Base-by-base conservation (phyloP, 2,888 invertebrate species). In the Bursaphelenchus okinawaensis region DNA sequence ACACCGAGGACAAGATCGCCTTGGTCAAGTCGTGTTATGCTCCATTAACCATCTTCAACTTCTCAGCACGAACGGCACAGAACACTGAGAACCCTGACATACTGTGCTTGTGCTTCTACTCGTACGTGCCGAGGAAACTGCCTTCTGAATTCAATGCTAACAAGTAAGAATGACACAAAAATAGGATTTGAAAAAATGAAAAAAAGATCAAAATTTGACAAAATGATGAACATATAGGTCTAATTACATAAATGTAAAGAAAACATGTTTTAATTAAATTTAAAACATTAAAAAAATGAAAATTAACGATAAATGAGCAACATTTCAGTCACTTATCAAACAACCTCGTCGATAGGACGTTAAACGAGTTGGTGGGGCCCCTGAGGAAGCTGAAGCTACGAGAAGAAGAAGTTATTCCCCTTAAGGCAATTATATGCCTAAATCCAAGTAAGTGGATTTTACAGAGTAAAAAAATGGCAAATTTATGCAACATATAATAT, bases 21-120 rank as follows among this genome's bases (percentile, higher is more conserved):
- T 50, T 20, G 24, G n/a, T 24, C 7, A 28, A 26, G 8, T 62
- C 71, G 9, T 80, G 80, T 65, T 81, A 80, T 62, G 77, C 78
- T 0, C 80, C 81, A 20, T 67, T 81, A 61, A 81, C 81, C 20
- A 79, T 81, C 61, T 81, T 81, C 74, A 81, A 81, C 65, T 78
- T 81, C 65, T 78, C 79, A 7, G 80, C 79, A 0, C 64, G 81
- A 23, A 81, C 81, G 20, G 81, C 79, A 16, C 78, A 79, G 66
- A 78, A 80, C 68, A 80, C 80, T 22, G 74, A 76, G 60, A 78
- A 80, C 63, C 78, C 79, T 26, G 80, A 80, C 66, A 80, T 80
- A 63, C 66, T 80, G 26, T 80, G 80, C 31, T 70, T 80, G 8
- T 78, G 78, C 66, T 72, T 73, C 24, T 75, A 79, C 62, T 80